Evolutionary conservation across 1,140 invertebrate genomes (phyloP), one percentile per base, ranked within the genome.

Genomic region (Drosophila sturtevanti): DNA sequence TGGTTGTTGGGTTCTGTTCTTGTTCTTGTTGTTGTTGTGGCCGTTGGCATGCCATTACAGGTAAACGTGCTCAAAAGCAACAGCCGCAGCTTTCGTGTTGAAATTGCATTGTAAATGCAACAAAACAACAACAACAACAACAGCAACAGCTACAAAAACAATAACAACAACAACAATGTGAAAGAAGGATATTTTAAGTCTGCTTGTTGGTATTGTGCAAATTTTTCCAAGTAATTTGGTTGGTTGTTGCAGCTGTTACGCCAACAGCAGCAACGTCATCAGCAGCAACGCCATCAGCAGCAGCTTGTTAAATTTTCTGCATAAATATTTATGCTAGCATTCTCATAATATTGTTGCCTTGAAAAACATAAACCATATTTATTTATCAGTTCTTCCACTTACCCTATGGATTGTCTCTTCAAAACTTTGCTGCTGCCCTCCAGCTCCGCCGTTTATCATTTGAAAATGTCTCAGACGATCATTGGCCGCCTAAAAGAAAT

Each of bases 361-460:
- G 48, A 21, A 38, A 48, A 72, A 58, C 63, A 68, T 73, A n/a
- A n/a, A n/a, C n/a, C 27, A 31, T 31, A 31, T 31, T 31, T 31
- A 74, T 75, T 76, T 62, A 78, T 81, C 62, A 48, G 68, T 60
- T 38, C 31, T 52, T 31, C 7, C 5, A 86, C 94, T 94, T 93
- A 96, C 96, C 94, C 95, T 95, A 92, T 96, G 95, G 91, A 97
- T 97, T 77, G 96, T 97, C 92, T 97, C 96, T 93, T 97, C 96
- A 91, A 97, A 97, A 90, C 95, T 96, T 91, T 95, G 95, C 72
- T 95, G 94, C 87, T 95, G 94, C 48, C 68, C 95, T 24, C 84
- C 81, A 68, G 71, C 82, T 6, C 94, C 94, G 73, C 95, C 95
- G 92, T 95, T 96, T 94, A 96, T 86, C 72, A 91, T 95, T 93